Percentiles rank a stretch among this genome's conserved stretches.
phyloP scores from a whole-genome alignment of 2,113 vertebrate species.

The Datnioides undecimradiatus region DNA sequence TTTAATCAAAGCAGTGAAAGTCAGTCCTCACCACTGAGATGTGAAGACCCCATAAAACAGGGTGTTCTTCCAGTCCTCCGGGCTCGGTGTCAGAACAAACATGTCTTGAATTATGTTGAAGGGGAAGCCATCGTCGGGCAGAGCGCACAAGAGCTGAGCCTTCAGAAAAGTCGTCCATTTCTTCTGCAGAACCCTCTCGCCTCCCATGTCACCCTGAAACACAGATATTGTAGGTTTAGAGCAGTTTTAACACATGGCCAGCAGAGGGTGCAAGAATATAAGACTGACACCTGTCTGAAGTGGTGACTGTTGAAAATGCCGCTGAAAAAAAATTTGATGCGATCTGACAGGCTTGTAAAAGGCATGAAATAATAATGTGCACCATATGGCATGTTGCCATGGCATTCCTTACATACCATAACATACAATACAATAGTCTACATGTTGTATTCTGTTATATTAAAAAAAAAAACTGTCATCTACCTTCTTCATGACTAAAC shows the following conservation, averaged over 20 bases:
- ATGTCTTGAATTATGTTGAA: conserved; percentile 97
- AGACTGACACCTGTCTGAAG: conserved; percentile 29
- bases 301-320: not conserved
- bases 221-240: conserved; percentile 1
- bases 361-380: conserved; percentile 41
- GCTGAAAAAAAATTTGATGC: conserved; percentile 6
- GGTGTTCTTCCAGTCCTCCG: conserved; percentile 86
- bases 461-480: not conserved
- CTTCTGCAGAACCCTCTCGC: conserved; percentile 95
- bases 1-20: not conserved
- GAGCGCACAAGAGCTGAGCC: conserved; percentile 92
- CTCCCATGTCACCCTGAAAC: conserved; percentile 91
- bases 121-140: conserved; percentile 93
- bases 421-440: conserved; percentile 13
- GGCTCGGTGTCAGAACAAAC: conserved; percentile 90
- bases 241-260: conserved; percentile 36
- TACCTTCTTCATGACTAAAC: conserved; percentile 5
- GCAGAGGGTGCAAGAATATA: conserved; percentile 55
- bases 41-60: conserved; percentile 96
- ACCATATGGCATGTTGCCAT: not conserved
- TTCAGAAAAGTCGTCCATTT: conserved; percentile 98
- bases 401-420: conserved; percentile 4
- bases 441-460: not conserved
- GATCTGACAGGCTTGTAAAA: conserved; percentile 38
- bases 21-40: conserved; percentile 90